Evolutionary conservation across 2,888 invertebrate genomes (phyloP), one percentile per base, ranked within the genome.

Genomic region (Agriopis aurantiaria): DNA sequence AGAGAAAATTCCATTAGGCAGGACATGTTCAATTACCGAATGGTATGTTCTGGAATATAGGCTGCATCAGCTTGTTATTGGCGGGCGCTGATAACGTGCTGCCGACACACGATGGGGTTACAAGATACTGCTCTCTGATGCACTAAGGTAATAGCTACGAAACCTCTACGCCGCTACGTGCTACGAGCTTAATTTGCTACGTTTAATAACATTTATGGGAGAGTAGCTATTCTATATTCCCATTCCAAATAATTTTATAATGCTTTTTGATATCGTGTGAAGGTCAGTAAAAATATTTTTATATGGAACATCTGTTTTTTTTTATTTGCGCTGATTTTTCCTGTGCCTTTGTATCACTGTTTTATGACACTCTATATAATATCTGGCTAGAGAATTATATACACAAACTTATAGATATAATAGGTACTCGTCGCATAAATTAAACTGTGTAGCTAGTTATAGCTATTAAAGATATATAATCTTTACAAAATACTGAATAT

Each of bases 11-110:
- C 90, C 85, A 91, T 91, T 90, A 91, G 84, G 82, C 79, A 73
- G 87, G 82, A 85, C 91, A 89, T 90, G 91, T 91, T 87, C 91
- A 91, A 91, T 91, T 90, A 91, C 82, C 80, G 83, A 79, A 75
- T 82, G 81, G 82, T 80, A 78, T 62, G 62, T 61, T 52, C 49
- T 53, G 53, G 62, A 12, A 62, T 78, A 80, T 82, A 80, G 82
- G 71, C 78, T 76, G 78, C 73, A 74, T 70, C 64, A 78, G 75
- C 69, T 75, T 70, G 78, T 74, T 76, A 77, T 76, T 78, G 85
- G 79, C 81, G 82, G 84, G 53, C 12, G 58, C 63, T 48, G 66
- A 71, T 71, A 71, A 51, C 69, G 65, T 46, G 63, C 58, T 72
- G 56, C 41, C 79, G 82, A 84, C 84, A 82, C 69, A 75, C 75